Percentiles rank a stretch among this genome's conserved stretches.
Evolutionary conservation across 2,888 invertebrate genomes (phyloP).

Genomic region (Schizaphis graminum): DNA sequence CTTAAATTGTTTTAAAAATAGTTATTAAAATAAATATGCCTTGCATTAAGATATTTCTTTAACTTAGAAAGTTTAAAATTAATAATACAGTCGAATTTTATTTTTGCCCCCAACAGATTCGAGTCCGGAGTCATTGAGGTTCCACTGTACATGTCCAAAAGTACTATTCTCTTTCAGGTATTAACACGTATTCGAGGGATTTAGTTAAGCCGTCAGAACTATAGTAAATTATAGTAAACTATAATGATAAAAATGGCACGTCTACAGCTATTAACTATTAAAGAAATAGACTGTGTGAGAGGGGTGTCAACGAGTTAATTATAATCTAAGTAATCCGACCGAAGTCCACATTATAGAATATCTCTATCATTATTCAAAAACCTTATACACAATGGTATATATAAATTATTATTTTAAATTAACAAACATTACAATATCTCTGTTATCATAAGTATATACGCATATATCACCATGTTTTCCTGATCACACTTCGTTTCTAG

Average conservation of each 20-base stretch:
- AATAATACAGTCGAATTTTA: too few relatives aligned
- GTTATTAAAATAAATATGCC: neutral
- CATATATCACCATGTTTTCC: neutral
- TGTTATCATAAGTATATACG: neutral
- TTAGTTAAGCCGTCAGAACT: neutral
- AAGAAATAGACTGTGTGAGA: neutral
- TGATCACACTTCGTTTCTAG: neutral
- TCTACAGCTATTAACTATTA: neutral
- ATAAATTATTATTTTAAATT: neutral
- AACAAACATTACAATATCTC: neutral
- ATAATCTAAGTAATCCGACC: neutral
- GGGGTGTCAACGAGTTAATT: neutral
- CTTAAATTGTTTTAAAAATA: neutral
- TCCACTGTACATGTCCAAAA: neutral
- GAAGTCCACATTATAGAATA: neutral
- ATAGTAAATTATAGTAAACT: neutral
- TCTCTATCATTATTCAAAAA: neutral
- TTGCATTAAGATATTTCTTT: neutral
- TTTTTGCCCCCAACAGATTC: too few relatives aligned
- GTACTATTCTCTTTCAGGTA: neutral
- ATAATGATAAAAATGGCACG: neutral
- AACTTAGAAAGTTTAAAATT: neutral
- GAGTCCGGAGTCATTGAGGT: too few relatives aligned
- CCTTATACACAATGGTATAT: neutral
- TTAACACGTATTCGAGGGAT: neutral